Evolutionary conservation across 2,888 invertebrate species (phyloP).

Genomic region (Caenorhabditis panamensis): DNA sequence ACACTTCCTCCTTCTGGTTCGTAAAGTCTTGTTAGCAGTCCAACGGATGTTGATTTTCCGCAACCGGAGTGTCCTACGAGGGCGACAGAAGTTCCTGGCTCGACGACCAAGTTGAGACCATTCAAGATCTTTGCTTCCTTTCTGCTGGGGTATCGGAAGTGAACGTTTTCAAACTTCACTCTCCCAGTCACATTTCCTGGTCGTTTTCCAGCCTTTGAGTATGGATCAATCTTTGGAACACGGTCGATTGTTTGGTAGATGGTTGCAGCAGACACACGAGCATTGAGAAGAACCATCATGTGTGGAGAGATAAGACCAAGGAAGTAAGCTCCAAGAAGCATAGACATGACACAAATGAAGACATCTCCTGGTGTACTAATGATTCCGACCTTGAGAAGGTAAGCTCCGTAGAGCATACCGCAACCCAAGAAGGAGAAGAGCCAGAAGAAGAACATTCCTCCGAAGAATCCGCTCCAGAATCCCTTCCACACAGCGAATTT

Average conservation of each 20-base stretch:
- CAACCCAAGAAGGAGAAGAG: slow-evolving; percentile 73
- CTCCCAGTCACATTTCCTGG: slow-evolving; percentile 54
- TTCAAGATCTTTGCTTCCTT: slow-evolving; percentile 69
- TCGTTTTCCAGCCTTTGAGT: slow-evolving; percentile 66
- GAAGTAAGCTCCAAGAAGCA: slow-evolving; percentile 75
- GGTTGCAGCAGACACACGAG: slow-evolving; percentile 71
- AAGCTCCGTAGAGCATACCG: slow-evolving; percentile 74
- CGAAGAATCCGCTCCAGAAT: slow-evolving; percentile 76
- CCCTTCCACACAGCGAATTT: slow-evolving; percentile 73
- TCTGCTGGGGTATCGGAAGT: slow-evolving; percentile 76
- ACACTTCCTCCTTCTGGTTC: slow-evolving; percentile 70
- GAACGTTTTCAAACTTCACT: slow-evolving; percentile 74
- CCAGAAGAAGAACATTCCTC: slow-evolving; percentile 76
- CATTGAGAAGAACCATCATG: slow-evolving; percentile 73
- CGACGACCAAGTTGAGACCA: slow-evolving; percentile 68
- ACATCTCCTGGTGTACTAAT: slow-evolving; percentile 74
- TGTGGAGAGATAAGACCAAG: slow-evolving; percentile 74
- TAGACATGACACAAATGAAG: slow-evolving; percentile 76
- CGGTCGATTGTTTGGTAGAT: slow-evolving; percentile 72
- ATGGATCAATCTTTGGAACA: slow-evolving; percentile 76
- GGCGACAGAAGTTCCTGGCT: slow-evolving; percentile 73
- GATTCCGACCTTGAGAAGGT: slow-evolving; percentile 69
- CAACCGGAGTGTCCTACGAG: slow-evolving; percentile 74
- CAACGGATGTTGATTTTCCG: slow-evolving; percentile 74
- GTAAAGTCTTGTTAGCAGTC: slow-evolving; percentile 71